Percentiles rank a stretch among this genome's conserved stretches.
Conservation (phyloP, 2,888 invertebrate species). For the Caenorhabditis parvicauda region DNA sequence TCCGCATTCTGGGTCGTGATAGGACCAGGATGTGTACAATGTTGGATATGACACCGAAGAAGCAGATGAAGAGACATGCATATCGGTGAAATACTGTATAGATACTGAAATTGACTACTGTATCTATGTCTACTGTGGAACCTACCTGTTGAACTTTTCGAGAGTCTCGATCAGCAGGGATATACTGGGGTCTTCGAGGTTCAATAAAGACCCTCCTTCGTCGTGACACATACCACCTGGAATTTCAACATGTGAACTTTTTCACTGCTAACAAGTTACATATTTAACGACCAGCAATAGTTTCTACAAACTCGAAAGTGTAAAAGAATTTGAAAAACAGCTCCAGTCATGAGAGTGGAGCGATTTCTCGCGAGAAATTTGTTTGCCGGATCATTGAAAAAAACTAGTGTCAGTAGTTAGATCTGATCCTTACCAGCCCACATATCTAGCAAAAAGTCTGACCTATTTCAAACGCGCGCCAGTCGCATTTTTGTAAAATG, state of each 20-base stretch:
- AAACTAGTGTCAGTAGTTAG: no score
- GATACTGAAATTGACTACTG: constrained; percentile 26
- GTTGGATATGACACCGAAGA: constrained; percentile 45
- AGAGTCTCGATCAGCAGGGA: constrained; percentile 33
- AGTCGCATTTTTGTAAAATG: no score
- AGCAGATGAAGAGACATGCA: constrained; percentile 46
- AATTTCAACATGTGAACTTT: no score
- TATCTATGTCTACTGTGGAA: neutral
- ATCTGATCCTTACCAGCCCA: no score
- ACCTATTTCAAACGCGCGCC: no score
- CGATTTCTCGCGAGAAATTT: no score
- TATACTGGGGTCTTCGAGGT: constrained; percentile 36
- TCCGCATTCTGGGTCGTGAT: constrained; percentile 34
- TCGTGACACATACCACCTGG: constrained; percentile 42
- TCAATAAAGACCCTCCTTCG: constrained; percentile 39
- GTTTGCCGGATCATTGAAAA: no score
- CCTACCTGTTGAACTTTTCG: constrained; percentile 39
- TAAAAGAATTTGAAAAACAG: neutral
- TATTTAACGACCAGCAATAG: no score
- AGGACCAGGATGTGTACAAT: constrained; percentile 44
- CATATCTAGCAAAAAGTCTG: no score
- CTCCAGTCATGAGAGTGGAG: neutral
- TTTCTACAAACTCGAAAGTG: neutral
- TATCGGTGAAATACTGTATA: constrained; percentile 50
- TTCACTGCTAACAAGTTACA: no score